Percentiles rank a stretch among this genome's conserved stretches.
Evolutionary conservation across 1,140 invertebrate species (phyloP).

Genomic region (Physella acuta): DNA sequence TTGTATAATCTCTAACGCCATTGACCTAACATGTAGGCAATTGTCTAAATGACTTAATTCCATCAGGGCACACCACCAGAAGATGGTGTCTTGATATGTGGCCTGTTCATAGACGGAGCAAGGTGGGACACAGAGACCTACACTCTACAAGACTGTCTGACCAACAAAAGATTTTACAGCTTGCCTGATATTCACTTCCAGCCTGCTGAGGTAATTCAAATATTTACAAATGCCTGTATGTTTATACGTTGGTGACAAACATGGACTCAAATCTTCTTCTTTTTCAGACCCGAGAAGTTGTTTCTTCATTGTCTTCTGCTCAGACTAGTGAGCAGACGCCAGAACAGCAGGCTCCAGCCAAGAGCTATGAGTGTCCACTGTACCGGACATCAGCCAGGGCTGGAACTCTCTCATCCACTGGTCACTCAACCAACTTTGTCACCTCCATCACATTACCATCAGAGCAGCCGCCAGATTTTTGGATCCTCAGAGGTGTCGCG

Average conservation of each 20-base stretch:
- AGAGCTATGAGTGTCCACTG: constrained; percentile 71
- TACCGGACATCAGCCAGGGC: constrained; percentile 82
- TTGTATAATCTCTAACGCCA: neutral
- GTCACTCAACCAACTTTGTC: constrained; percentile 84
- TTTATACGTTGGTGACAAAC: no score
- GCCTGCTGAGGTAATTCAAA: constrained; percentile 58
- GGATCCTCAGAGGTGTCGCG: constrained; percentile 55
- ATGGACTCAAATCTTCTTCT: no score
- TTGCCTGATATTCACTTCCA: constrained; percentile 75
- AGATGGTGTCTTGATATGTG: constrained; percentile 76
- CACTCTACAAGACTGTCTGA: constrained; percentile 72
- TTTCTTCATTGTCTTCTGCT: no score
- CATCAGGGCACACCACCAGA: constrained; percentile 45
- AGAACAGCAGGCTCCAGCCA: neutral
- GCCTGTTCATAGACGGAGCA: constrained; percentile 82
- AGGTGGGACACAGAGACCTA: constrained; percentile 72
- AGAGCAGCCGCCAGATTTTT: constrained; percentile 46
- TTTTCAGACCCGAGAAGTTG: no score
- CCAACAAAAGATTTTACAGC: constrained; percentile 72
- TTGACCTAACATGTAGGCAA: neutral
- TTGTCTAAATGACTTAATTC: neutral
- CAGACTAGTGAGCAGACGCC: no score
- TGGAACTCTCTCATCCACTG: constrained; percentile 80
- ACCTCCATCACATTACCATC: constrained; percentile 53
- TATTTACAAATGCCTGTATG: neutral